Conservation (phyloP, 2,888 invertebrate species). For the Glaucopsyche alexis region DNA sequence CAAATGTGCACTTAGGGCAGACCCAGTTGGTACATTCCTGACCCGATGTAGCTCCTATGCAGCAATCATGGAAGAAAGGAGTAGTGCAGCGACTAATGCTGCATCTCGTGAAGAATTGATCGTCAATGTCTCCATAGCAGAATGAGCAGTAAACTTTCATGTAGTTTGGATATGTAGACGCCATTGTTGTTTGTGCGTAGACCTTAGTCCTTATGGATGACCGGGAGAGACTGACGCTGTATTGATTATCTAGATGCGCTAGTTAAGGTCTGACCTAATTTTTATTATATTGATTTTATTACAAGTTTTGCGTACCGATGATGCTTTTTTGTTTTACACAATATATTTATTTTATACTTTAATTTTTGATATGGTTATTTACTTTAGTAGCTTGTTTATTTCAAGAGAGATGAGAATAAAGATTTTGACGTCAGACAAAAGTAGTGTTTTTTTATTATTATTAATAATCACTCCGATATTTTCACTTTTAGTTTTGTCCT, state of each 20-base stretch:
- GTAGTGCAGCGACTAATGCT: not conserved
- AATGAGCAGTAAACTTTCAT: not conserved
- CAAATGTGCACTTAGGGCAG: not conserved
- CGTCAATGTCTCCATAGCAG: not conserved
- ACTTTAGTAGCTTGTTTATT: not conserved
- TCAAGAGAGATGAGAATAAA: no score
- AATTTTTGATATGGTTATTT: not conserved
- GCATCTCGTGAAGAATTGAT: not conserved
- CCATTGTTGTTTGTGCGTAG: not conserved
- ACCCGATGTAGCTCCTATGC: not conserved
- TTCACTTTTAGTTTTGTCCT: not conserved
- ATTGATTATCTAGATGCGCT: not conserved
- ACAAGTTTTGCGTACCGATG: not conserved
- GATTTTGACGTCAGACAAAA: no score
- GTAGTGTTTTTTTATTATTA: not conserved
- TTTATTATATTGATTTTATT: not conserved
- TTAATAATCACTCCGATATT: not conserved
- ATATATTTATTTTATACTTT: not conserved
- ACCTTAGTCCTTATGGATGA: not conserved
- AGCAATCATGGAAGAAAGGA: not conserved
- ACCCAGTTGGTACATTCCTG: not conserved
- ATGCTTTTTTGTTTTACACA: not conserved
- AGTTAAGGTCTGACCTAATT: not conserved
- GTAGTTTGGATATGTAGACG: not conserved
- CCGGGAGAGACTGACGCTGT: not conserved